Evolutionary conservation across 2,797 vertebrate species (phyloP).

Genomic region (Semotilus atromaculatus): DNA sequence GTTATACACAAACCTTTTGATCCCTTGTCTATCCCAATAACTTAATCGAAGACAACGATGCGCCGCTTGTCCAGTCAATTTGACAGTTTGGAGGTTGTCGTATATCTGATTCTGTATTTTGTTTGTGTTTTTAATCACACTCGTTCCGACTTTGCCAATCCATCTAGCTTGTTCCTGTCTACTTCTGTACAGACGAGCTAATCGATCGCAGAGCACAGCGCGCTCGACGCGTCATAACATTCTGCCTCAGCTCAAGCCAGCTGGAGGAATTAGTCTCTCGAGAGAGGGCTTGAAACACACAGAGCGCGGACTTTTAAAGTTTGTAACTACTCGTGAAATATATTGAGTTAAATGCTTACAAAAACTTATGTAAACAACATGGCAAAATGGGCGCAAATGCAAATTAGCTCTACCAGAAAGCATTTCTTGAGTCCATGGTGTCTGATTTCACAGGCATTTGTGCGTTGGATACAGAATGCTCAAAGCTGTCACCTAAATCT

Average conservation of each 20-base stretch:
- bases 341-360: too few relatives aligned
- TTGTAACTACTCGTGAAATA: not conserved
- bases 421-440: not conserved
- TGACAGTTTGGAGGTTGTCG: conserved; percentile 28
- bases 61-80: conserved; percentile 22
- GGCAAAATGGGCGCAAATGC: conserved; percentile 7
- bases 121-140: conserved; percentile 62
- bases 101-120: conserved; percentile 44
- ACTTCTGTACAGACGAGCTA: conserved; percentile 61
- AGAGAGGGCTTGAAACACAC: not conserved
- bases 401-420: conserved; percentile 3
- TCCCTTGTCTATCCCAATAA: conserved; percentile 45
- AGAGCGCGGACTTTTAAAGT: not conserved
- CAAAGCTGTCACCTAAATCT: not conserved
- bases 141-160: conserved; percentile 58
- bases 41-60: conserved; percentile 32
- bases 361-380: not conserved
- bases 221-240: conserved; percentile 59
- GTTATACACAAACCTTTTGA: conserved; percentile 56
- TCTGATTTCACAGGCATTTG: not conserved
- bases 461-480: not conserved
- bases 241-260: conserved; percentile 9
- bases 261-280: not conserved
- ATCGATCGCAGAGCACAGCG: conserved; percentile 65
- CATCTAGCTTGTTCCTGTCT: conserved; percentile 64